These are phyloP conservation scores for Embiotoca jacksoni DNA, from an alignment of 2,113 vertebrate species.

Conservation along the genomic window DNA sequence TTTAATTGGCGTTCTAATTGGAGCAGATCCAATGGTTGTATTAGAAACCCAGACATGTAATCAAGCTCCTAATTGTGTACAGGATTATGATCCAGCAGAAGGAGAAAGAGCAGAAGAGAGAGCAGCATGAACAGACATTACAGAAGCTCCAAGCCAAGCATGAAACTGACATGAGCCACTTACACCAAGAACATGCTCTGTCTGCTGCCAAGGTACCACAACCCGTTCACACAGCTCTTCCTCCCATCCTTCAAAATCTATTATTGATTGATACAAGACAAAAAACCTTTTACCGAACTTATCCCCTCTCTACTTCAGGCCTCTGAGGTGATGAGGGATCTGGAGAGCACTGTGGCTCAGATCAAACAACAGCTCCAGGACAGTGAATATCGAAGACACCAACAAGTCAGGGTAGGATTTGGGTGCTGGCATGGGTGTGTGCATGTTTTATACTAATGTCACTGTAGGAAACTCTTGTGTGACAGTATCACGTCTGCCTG, in stretches of 20 bases:
- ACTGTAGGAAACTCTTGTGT: neutral
- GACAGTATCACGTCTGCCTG: neutral
- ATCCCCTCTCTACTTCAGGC: slow-evolving; percentile 78
- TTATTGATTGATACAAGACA: slow-evolving; percentile 4
- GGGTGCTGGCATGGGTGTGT: neutral
- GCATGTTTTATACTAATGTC: too few species aligned
- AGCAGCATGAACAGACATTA: slow-evolving; percentile 83
- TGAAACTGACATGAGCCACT: slow-evolving; percentile 84
- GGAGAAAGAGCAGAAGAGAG: slow-evolving; percentile 85
- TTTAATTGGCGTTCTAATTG: too few species aligned
- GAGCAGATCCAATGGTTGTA: neutral
- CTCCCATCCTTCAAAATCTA: neutral
- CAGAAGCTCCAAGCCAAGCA: slow-evolving; percentile 86
- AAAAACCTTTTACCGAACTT: neutral
- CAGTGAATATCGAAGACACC: slow-evolving; percentile 85
- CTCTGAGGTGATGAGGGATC: slow-evolving; percentile 85
- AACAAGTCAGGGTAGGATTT: slow-evolving; percentile 86
- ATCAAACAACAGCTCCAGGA: slow-evolving; percentile 88
- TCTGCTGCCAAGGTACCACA: slow-evolving; percentile 88
- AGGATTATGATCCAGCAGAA: slow-evolving; percentile 85
- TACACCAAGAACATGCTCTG: slow-evolving; percentile 88
- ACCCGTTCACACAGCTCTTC: neutral
- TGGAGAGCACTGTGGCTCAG: slow-evolving; percentile 82
- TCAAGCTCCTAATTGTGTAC: slow-evolving; percentile 30
- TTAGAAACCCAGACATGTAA: neutral